Conservation (phyloP, 2,113 vertebrate species). For the Chloropsis hardwickii region DNA sequence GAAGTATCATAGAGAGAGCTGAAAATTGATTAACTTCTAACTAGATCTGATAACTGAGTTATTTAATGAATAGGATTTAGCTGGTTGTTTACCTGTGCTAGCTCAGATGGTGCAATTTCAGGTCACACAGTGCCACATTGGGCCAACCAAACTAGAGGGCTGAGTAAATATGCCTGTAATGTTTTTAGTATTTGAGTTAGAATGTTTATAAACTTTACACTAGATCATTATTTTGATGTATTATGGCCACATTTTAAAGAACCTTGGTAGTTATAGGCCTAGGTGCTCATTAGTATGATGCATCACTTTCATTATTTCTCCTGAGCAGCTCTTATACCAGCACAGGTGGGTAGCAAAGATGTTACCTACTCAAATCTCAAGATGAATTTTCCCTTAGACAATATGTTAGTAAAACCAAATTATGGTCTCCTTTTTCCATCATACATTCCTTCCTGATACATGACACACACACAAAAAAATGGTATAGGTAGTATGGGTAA, state of each 20-base stretch:
- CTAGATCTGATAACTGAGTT: constrained; percentile 31
- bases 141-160: background rate
- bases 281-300: background rate
- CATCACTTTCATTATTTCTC: background rate
- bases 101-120: background rate
- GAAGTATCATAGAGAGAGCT: background rate
- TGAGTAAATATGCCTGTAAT: background rate
- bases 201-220: background rate
- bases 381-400: background rate
- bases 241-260: background rate
- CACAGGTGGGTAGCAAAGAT: background rate
- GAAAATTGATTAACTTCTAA: constrained; percentile 49
- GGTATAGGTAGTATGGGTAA: background rate
- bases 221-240: background rate
- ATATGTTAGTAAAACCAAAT: background rate
- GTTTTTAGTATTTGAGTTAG: background rate
- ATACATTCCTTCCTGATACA: background rate
- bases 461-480: background rate
- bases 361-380: background rate
- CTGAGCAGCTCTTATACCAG: background rate
- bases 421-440: background rate
- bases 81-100: background rate
- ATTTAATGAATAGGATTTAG: background rate
- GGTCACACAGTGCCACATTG: background rate
- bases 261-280: background rate